Percentiles rank a stretch among this genome's conserved stretches.
Evolutionary conservation across 2,113 vertebrate species (phyloP).

Genomic region (Sus scrofa): DNA sequence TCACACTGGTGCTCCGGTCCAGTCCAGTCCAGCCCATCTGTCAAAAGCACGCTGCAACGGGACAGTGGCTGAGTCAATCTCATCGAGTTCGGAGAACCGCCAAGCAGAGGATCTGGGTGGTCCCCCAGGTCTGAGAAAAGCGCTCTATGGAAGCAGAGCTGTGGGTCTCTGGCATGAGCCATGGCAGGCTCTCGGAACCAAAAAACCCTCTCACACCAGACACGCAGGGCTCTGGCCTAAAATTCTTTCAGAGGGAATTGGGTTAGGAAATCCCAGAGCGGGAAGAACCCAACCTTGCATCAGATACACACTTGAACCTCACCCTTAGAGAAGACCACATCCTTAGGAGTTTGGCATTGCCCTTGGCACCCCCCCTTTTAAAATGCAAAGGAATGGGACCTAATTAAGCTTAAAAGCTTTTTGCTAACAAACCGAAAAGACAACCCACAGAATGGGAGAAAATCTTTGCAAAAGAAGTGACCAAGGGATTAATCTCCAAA

Average conservation of each 20-base stretch:
- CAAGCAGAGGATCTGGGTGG: not conserved
- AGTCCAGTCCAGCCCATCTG: rapidly evolving
- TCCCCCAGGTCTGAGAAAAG: too few relatives aligned
- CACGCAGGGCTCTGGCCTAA: not conserved
- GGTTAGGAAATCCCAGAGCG: not conserved
- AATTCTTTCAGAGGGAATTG: not conserved
- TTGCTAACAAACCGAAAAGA: too few relatives aligned
- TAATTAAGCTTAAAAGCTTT: too few relatives aligned
- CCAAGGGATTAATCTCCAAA: too few relatives aligned
- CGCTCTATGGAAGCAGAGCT: not conserved
- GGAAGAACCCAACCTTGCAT: not conserved
- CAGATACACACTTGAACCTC: rapidly evolving
- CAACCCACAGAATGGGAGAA: too few relatives aligned
- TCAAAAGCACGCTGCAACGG: not conserved
- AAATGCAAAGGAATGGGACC: not conserved
- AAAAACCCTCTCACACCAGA: not conserved
- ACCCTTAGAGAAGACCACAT: rapidly evolving
- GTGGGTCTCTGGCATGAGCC: not conserved
- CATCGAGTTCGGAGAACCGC: not conserved
- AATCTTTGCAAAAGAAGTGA: too few relatives aligned
- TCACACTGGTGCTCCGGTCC: too few relatives aligned
- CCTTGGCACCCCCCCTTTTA: too few relatives aligned
- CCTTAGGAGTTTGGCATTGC: not conserved
- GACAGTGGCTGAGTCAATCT: not conserved
- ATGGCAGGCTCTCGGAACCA: not conserved